Percentiles rank a stretch among this genome's conserved stretches.
Conservation (phyloP, 1,140 invertebrate genomes). For the Orchestia grillus region DNA sequence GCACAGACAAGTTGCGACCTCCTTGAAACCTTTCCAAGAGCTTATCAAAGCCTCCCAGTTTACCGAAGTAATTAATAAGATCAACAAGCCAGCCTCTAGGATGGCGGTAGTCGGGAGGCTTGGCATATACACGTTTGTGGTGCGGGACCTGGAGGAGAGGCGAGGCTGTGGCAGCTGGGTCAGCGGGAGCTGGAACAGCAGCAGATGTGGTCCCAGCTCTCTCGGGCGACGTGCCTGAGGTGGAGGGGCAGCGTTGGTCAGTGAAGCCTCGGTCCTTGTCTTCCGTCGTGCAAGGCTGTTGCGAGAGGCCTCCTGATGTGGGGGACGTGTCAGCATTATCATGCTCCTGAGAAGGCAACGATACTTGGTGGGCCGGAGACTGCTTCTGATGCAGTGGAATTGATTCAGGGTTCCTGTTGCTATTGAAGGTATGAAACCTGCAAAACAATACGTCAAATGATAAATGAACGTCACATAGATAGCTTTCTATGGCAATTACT, state of each 20-base stretch:
- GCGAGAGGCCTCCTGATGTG: background rate
- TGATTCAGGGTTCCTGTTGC: constrained; percentile 73
- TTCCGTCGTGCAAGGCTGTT: background rate
- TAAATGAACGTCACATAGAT: background rate
- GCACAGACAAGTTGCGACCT: constrained; percentile 80
- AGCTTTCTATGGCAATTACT: background rate
- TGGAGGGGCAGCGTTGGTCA: constrained; percentile 5
- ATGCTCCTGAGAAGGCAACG: constrained; percentile 6
- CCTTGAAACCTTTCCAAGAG: constrained; percentile 88
- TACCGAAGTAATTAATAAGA: constrained; percentile 94
- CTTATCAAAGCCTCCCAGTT: constrained; percentile 88
- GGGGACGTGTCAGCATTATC: background rate
- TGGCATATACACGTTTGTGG: constrained; percentile 60
- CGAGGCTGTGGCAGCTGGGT: background rate
- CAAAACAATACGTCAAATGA: constrained; percentile 65
- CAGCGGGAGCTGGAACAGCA: background rate
- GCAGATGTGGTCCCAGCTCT: background rate
- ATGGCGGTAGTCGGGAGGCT: constrained; percentile 65
- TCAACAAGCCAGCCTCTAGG: constrained; percentile 95
- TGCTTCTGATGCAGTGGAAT: constrained; percentile 66
- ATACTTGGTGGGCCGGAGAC: constrained; percentile 48
- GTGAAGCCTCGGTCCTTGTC: constrained; percentile 14
- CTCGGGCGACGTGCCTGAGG: constrained; percentile 27
- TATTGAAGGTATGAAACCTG: constrained; percentile 95
- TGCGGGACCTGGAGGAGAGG: background rate